Base-by-base conservation (phyloP, 2,113 vertebrate genomes). In the Oncorhynchus nerka region DNA sequence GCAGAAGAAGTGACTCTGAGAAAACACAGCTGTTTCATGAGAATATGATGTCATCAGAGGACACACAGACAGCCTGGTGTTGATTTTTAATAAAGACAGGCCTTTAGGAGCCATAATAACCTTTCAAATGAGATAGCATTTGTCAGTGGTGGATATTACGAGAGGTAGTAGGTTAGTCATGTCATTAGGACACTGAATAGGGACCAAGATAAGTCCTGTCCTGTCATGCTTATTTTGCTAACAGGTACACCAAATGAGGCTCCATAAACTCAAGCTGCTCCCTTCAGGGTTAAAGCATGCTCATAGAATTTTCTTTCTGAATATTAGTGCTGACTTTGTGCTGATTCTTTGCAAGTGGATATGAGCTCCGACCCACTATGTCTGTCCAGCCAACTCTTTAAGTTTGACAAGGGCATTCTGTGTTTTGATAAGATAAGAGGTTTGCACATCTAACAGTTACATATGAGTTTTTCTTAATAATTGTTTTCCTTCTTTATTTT, bases 11-110 rank as follows among this genome's bases (percentile, higher is more conserved):
- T 92, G 93, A 95, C 88, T 86, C 81, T 87, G 94, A 95, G 92
- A 93, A 95, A 95, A 90, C 95, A 94, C 96, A 97, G 96, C 95
- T 96, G 95, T 92, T 95, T 90, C 92, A 84, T 66, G 55, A 70
- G 87, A 82, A 93, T 93, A 92, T 92, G 94, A 96, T 94, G 94
- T 96, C 94, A 96, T 94, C 93, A 92, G 83, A 89, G 87, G 87
- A 94, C 87, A 91, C 73, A 81, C 91, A 92, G 92, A 94, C 94
- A 93, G 81, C 81, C 76, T 75, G 75, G 81, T 90, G 88, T 91
- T 90, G 89, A 88, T 90, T 83, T 92, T 90, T 90, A 89, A 90
- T 90, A 88, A 90, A 84, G 89, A 79, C 84, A 66, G 79, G 87
- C 82, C 86, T 87, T 86, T 85, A 88, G 69, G 76, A 84, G 81